Base-by-base conservation (phyloP, 2,888 invertebrate species). In the Tiphia femorata region DNA sequence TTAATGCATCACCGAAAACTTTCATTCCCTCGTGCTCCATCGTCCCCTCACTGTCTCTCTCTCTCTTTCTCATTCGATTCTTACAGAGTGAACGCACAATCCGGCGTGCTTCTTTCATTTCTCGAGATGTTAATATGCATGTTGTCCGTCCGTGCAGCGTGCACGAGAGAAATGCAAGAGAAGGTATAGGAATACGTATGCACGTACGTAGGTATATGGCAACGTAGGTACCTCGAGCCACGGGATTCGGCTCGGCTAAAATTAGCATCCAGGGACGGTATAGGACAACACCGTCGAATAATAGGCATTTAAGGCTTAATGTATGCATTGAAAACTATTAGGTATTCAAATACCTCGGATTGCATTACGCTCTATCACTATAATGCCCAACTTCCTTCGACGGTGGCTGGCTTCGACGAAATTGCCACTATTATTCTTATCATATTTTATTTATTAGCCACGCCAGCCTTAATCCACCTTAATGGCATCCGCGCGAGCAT, bases 241-340 rank as follows among this genome's bases (percentile, higher is more conserved):
- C 58, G 60, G n/a, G 67, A 67, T 68, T 72, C 50, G 64, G 58
- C 58, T 40, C 65, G 46, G 58, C 56, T 68, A 63, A 77, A 73
- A 77, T 78, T 78, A 77, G 66, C 73, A 75, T 77, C 64, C 53
- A 40, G 60, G 49, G 55, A 59, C 58, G 63, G 47, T 68, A 67
- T 70, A 67, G 61, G 58, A 72, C 70, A 71, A 73, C 71, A 64
- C 64, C 67, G 70, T 64, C 64, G 67, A 69, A 64, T 76, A 75
- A 75, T 73, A 69, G 75, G 67, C 76, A 67, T 78, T 79, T 75
- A 72, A 69, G 69, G 68, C 66, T 73, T 79, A 77, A 79, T 79
- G 74, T 79, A 79, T 79, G 79, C 78, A 79, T 78, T 77, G 79
- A 79, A 79, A 78, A 76, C 78, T 77, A 79, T 79, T 78, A 79